phyloP scores from a whole-genome alignment of 2,113 vertebrate species.

The Lasiurus cinereus region DNA sequence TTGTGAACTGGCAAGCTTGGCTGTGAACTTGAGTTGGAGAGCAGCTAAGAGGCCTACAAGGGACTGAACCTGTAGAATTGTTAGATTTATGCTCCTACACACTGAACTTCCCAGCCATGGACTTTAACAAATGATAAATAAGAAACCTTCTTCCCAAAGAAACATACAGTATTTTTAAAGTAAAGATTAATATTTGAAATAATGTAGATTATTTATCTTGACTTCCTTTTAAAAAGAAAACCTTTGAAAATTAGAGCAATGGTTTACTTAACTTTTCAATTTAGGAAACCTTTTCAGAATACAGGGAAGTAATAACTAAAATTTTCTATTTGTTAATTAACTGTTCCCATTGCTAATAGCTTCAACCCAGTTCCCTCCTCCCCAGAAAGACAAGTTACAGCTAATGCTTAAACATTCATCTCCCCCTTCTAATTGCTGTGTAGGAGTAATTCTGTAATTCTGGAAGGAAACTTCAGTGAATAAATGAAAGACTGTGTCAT shows the following conservation, averaged over 20 bases:
- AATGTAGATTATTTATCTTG: conserved; percentile 42
- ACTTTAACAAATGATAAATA: conserved; percentile 35
- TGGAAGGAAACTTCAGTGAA: conserved; percentile 83
- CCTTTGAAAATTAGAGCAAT: conserved; percentile 19
- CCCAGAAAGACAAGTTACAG: conserved; percentile 81
- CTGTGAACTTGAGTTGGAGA: not conserved
- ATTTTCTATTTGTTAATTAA: conserved; percentile 74
- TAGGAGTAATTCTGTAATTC: conserved; percentile 85
- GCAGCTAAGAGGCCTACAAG: not conserved
- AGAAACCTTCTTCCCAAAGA: not conserved
- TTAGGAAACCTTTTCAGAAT: conserved; percentile 71
- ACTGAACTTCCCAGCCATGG: not conserved
- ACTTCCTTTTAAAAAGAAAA: conserved; percentile 57
- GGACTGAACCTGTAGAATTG: not conserved
- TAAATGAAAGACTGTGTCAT: conserved; percentile 85
- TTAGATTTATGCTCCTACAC: not conserved
- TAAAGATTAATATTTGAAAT: conserved; percentile 42
- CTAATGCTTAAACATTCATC: conserved; percentile 81
- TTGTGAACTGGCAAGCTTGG: not conserved
- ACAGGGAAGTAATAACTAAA: conserved; percentile 52
- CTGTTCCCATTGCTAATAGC: conserved; percentile 68
- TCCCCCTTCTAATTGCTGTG: conserved; percentile 84
- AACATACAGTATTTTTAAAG: conserved; percentile 19
- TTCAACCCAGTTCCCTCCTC: conserved; percentile 75
- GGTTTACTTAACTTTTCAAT: conserved; percentile 60